phyloP scores from a whole-genome alignment of 2,797 vertebrate genomes.

The Galago senegalensis region DNA sequence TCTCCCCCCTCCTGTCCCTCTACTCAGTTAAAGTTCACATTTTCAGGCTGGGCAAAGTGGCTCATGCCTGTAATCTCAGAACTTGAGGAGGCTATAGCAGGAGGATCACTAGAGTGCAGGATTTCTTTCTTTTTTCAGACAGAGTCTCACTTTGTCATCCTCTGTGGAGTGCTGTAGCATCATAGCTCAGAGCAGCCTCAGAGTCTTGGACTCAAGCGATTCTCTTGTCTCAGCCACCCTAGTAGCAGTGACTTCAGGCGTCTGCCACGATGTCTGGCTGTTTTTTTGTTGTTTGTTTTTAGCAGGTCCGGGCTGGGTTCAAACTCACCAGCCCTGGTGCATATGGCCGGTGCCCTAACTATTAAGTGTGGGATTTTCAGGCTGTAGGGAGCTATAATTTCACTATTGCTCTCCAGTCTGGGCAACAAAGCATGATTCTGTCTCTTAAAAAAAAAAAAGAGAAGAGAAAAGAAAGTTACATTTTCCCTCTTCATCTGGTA shows the following conservation, averaged over 20 bases:
- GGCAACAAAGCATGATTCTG: background rate
- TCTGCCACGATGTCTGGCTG: too few species aligned
- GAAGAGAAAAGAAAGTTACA: background rate
- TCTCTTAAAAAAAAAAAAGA: background rate
- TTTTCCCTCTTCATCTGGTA: background rate
- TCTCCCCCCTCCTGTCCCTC: background rate
- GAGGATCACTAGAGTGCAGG: background rate
- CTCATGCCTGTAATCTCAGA: background rate
- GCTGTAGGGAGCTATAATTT: background rate
- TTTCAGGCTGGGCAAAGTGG: background rate
- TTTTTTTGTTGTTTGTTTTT: too few species aligned
- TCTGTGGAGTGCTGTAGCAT: too few species aligned
- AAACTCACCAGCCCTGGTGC: too few species aligned
- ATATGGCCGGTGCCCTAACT: too few species aligned
- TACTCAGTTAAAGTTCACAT: background rate
- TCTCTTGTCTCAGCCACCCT: too few species aligned
- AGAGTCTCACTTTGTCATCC: too few species aligned
- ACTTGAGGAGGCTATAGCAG: background rate
- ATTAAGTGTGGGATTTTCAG: background rate
- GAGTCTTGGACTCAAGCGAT: too few species aligned
- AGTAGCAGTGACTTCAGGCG: too few species aligned
- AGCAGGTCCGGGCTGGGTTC: too few species aligned
- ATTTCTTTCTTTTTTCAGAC: too few species aligned
- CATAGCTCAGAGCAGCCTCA: too few species aligned
- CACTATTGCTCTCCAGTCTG: background rate